Evolutionary conservation across 2,797 vertebrate species (phyloP), one percentile per base, ranked within the genome.

Genomic region (Darevskia nairensis): DNA sequence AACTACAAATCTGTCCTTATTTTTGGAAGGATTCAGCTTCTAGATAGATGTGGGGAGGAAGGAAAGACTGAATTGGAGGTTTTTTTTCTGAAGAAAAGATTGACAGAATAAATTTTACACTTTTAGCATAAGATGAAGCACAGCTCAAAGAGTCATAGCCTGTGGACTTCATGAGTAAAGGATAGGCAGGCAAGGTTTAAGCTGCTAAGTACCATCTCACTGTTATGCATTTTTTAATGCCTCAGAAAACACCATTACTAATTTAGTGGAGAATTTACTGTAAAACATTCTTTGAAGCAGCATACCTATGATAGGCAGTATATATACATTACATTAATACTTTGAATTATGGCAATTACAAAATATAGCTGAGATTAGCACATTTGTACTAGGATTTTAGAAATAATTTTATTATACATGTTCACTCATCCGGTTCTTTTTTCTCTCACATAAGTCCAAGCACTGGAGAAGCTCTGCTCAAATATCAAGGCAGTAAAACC

Each of bases 241-340:
- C 83, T 84, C 90, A 41, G 84, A 92, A 95, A 94, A 86, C 89
- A 94, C 64, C 82, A 88, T 93, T 90, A 69, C 82, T 94, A 94
- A 95, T 93, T 94, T 93, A 93, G 77, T 50, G 69, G 80, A 85
- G 72, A 93, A 94, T 84, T 94, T 83, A 80, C 88, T 92, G 41
- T 92, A 88, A 90, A 93, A 89, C 81, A 3, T 10, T 77, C 86
- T 88, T 87, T 90, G 92, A 93, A 93, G 87, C 84, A 89, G 79
- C 81, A 86, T 1, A 1, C 78, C 85, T 41, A 66, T 83, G 86
- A 88, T 93, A 77, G 87, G 78, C 78, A 94, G 88, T 84, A 91
- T 92, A 89, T 94, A 91, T 90, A 91, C 94, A 92, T 93, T 91
- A 85, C 44, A 9, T 85, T 85, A 90, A 92, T 89, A 89, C 86